Percentiles rank a stretch among this genome's conserved stretches.
Evolutionary conservation across 2,888 invertebrate species (phyloP).

Genomic region (Phanerotoma sp.): DNA sequence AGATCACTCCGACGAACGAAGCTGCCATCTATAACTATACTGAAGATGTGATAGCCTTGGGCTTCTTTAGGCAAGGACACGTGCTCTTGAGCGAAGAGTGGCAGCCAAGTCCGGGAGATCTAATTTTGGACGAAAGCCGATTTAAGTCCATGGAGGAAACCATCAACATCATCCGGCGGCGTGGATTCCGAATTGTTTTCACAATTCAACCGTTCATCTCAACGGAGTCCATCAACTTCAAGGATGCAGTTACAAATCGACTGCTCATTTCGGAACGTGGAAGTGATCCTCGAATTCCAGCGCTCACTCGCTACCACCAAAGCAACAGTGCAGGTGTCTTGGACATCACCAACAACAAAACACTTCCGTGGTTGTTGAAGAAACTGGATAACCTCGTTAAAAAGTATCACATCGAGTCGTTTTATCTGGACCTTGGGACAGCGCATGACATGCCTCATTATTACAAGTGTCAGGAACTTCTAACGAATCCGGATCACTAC

Average conservation of each 20-base stretch:
- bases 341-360: conserved; percentile 82
- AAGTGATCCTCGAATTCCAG: conserved; percentile 78
- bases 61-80: conserved; percentile 77
- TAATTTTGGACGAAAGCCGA: conserved; percentile 74
- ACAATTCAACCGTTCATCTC: conserved; percentile 90
- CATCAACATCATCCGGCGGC: conserved; percentile 75
- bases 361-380: conserved; percentile 76
- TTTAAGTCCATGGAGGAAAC: conserved; percentile 79
- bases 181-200: conserved; percentile 85
- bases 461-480: conserved; percentile 72
- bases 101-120: conserved; percentile 84
- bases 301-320: conserved; percentile 76
- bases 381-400: conserved; percentile 72
- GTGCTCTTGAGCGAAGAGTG: conserved; percentile 79
- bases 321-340: conserved; percentile 79
- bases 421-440: conserved; percentile 79
- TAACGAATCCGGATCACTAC: conserved; percentile 82
- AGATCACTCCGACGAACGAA: conserved; percentile 72
- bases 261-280: conserved; percentile 79
- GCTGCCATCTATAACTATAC: conserved; percentile 77
- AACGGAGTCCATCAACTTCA: conserved; percentile 81
- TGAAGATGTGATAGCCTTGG: conserved; percentile 77
- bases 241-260: conserved; percentile 73
- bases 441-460: conserved; percentile 86
- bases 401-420: conserved; percentile 80